Conservation (phyloP, 2,888 invertebrate species). For the Hylaea fasciaria region DNA sequence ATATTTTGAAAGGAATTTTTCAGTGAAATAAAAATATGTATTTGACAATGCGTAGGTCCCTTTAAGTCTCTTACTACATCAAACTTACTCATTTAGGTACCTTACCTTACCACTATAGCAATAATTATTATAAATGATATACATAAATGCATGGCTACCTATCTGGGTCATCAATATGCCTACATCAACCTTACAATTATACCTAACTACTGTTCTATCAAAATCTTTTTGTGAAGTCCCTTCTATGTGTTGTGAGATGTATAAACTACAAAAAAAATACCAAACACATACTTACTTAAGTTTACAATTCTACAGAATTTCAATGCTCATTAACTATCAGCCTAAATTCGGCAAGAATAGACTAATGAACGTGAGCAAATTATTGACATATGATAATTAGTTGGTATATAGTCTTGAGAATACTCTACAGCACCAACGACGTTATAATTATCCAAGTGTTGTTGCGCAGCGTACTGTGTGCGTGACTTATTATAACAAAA, state of each 20-base stretch:
- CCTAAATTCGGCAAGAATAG: not conserved
- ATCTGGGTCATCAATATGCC: slow-evolving; percentile 28
- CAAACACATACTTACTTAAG: not conserved
- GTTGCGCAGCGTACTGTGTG: slow-evolving; percentile 7
- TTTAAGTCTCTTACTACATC: slow-evolving; percentile 14
- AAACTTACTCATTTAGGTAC: no score
- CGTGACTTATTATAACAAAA: slow-evolving; percentile 33
- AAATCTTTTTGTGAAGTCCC: slow-evolving; percentile 12
- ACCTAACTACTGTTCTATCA: slow-evolving; percentile 10
- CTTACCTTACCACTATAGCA: slow-evolving; percentile 16
- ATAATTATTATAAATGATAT: slow-evolving; percentile 40
- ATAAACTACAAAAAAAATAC: slow-evolving; percentile 1
- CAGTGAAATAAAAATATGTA: slow-evolving; percentile 39
- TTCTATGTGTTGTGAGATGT: not conserved
- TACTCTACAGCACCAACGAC: not conserved
- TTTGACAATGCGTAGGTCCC: slow-evolving; percentile 21
- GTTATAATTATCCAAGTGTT: slow-evolving; percentile 1
- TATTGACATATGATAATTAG: not conserved
- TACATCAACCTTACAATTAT: slow-evolving; percentile 29
- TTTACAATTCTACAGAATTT: not conserved
- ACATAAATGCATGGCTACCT: slow-evolving; percentile 32
- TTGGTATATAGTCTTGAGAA: not conserved
- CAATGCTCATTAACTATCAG: not conserved
- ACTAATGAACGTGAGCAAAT: not conserved
- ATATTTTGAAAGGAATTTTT: slow-evolving; percentile 44